Base-by-base conservation (phyloP, 53 echinoderm and acorn worm species). In the Crossaster papposus region DNA sequence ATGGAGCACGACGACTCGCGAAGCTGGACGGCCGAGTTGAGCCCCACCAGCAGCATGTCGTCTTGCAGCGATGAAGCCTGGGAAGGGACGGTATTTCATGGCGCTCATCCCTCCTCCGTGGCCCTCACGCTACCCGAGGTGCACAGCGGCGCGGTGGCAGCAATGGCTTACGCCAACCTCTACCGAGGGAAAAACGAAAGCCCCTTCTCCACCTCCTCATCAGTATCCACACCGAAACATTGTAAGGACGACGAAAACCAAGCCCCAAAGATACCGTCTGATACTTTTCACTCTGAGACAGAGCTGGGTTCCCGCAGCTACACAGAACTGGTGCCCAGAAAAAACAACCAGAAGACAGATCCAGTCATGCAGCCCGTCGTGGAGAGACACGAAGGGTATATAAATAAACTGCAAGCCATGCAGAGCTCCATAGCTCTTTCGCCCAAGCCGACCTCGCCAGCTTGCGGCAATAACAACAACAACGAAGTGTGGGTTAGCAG, bases 131-230 rank as follows among this genome's bases (percentile, higher is more conserved):
- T 98, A 33, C 98, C 98, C 1, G 98, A 98, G 87, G 98, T 98
- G 9, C 95, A 95, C 80, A 93, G 88, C 35, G 98, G 98, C 4
- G 98, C 98, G 1, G 94, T 93, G 17, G 94, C 95, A 52, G 98
- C 98, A 4, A 88, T 98, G 91, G 97, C 97, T 20, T 97, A 94
- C 78, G 97, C 97, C 20, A 97, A 97, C 71, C 70, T 97, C 23
- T 97, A 97, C 65, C 88, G 97, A 76, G 96, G 95, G 29, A 96
- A 89, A 37, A 96, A 92, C 29, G 91, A 86, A 38, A 85, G 83
- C 62, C 81, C 70, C 2, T 76, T 64, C 44, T 83, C 82, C 17
- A 64, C 65, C 23, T 37, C 54, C 12, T 55, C 77, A 12, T 83
- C 63, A 0, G 20, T 81, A 55, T 32, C 76, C 33, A 64, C 63